Conservation (phyloP, 2,113 vertebrate genomes). For the Oophaga pumilio region DNA sequence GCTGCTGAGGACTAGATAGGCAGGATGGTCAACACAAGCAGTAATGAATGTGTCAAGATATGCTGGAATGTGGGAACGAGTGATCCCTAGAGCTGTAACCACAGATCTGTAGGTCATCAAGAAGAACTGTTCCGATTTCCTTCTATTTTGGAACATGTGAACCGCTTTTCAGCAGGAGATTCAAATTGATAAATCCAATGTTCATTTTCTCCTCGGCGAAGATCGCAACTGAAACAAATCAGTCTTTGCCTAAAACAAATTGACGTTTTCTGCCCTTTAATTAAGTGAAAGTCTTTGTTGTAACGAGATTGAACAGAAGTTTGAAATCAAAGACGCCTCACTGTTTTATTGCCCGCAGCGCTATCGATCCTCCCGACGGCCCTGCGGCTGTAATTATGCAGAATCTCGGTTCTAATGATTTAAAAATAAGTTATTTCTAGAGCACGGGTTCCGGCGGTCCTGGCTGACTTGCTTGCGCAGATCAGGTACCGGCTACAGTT, state of each 20-base stretch:
- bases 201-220: slow-evolving; percentile 16
- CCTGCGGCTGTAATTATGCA: slow-evolving; percentile 41
- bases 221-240: slow-evolving; percentile 26
- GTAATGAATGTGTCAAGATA: too few relatives aligned
- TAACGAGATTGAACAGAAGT: slow-evolving; percentile 51
- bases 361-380: slow-evolving; percentile 47
- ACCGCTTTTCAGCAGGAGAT: slow-evolving; percentile 1
- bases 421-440: slow-evolving; percentile 27
- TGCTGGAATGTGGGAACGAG: too few relatives aligned
- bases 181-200: slow-evolving; percentile 32
- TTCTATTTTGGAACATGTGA: not conserved
- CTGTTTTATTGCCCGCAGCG: slow-evolving; percentile 51
- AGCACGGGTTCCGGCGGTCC: not conserved
- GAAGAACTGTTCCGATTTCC: not conserved
- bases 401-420: slow-evolving; percentile 30
- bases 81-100: too few relatives aligned
- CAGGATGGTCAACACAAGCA: too few relatives aligned
- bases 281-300: slow-evolving; percentile 51
- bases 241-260: slow-evolving; percentile 48
- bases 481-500: not conserved
- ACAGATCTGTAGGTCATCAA: too few relatives aligned
- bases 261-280: slow-evolving; percentile 50
- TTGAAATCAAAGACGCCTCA: slow-evolving; percentile 53
- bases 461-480: not conserved
- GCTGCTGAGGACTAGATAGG: too few relatives aligned